phyloP scores from a whole-genome alignment of 2,113 vertebrate species.

The Pterophyllum scalare region DNA sequence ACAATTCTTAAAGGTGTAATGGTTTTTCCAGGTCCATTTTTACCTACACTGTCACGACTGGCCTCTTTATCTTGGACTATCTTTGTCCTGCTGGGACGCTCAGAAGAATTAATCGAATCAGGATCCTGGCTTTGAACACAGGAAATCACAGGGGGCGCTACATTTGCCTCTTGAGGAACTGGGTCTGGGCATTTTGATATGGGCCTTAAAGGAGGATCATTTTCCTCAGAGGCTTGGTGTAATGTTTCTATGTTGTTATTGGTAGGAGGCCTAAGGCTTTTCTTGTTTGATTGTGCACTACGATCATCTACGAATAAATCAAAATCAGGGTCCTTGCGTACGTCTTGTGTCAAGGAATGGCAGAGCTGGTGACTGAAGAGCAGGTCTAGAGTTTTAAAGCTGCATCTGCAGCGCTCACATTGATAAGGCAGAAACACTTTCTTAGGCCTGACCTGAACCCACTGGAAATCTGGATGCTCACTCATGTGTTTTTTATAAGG shows the following conservation, averaged over 20 bases:
- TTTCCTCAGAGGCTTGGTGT: neutral
- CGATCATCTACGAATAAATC: slow-evolving; percentile 39
- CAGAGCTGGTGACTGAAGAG: slow-evolving; percentile 80
- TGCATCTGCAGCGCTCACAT: slow-evolving; percentile 76
- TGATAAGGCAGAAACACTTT: slow-evolving; percentile 75
- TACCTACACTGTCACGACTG: neutral
- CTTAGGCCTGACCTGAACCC: slow-evolving; percentile 56
- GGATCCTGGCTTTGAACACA: neutral
- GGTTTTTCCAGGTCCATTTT: slow-evolving; percentile 1
- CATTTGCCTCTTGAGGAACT: neutral
- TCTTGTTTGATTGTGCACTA: neutral
- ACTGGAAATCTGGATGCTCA: slow-evolving; percentile 75
- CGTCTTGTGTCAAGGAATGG: slow-evolving; percentile 61
- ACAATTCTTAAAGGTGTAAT: slow-evolving; percentile 25
- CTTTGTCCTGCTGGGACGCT: neutral
- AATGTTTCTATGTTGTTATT: neutral
- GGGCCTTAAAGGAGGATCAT: neutral
- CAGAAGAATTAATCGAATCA: neutral
- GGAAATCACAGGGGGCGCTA: slow-evolving; percentile 4
- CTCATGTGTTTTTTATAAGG: slow-evolving; percentile 78
- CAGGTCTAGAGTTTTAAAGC: slow-evolving; percentile 76
- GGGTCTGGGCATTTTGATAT: slow-evolving; percentile 15
- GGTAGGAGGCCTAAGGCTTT: neutral
- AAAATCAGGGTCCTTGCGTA: slow-evolving; percentile 25
- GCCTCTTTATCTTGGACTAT: slow-evolving; percentile 1